Conservation (phyloP, 2,888 invertebrate genomes). For the Aleiodes alternator region DNA sequence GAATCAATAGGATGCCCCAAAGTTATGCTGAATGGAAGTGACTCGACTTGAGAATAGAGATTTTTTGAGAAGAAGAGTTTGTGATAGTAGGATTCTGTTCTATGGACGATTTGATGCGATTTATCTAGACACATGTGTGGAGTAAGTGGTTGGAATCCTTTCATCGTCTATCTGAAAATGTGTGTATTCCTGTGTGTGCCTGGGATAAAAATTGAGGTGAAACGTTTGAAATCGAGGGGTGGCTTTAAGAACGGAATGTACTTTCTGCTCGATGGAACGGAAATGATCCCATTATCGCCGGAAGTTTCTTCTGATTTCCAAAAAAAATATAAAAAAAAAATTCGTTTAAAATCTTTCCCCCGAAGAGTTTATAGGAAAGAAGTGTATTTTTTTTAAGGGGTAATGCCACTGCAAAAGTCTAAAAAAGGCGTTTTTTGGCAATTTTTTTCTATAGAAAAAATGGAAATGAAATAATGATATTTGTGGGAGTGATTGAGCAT, state of each 20-base stretch:
- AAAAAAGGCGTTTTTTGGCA: no score
- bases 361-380: not conserved
- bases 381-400: not conserved
- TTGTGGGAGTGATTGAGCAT: no score
- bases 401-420: no score
- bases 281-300: conserved; percentile 47
- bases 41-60: not conserved
- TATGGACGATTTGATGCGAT: conserved; percentile 36
- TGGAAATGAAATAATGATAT: no score
- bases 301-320: conserved; percentile 43
- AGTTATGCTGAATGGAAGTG: not conserved
- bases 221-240: conserved; percentile 26
- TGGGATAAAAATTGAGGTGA: conserved; percentile 18
- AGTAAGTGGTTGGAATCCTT: conserved; percentile 24
- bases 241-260: conserved; percentile 15
- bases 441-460: no score
- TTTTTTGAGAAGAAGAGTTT: not conserved
- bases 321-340: conserved; percentile 5
- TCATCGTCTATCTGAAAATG: not conserved
- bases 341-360: not conserved
- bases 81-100: conserved; percentile 10
- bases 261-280: conserved; percentile 46
- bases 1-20: no score
- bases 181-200: conserved; percentile 12
- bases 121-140: conserved; percentile 22